Conservation (phyloP, 2,797 vertebrate species). For the Aratinga solstitialis region DNA sequence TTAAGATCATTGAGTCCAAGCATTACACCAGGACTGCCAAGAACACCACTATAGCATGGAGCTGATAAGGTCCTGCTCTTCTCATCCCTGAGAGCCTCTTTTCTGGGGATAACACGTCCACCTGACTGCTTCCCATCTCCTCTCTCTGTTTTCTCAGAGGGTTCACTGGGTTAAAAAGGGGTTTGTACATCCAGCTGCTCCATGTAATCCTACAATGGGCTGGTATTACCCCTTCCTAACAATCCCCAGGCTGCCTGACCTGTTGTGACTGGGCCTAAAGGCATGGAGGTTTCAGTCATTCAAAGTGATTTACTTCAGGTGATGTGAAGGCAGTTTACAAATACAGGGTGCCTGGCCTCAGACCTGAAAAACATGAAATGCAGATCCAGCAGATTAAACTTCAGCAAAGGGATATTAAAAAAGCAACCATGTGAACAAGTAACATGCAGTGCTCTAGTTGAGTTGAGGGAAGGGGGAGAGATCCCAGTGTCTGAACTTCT, state of each 20-base stretch:
- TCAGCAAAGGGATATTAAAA: neutral
- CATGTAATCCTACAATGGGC: neutral
- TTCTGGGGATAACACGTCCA: neutral
- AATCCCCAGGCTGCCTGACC: neutral
- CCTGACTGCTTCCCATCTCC: neutral
- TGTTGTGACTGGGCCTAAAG: neutral
- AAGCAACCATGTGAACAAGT: neutral
- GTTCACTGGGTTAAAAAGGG: neutral
- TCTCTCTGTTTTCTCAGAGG: neutral
- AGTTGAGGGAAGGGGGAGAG: neutral
- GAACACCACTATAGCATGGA: neutral
- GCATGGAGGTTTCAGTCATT: neutral
- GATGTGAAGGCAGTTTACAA: neutral
- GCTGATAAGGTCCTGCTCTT: neutral
- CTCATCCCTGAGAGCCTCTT: neutral
- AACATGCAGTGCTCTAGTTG: neutral
- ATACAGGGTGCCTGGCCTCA: neutral
- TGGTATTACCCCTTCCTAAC: accelerated
- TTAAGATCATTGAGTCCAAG: neutral
- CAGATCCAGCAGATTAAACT: neutral
- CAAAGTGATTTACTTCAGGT: neutral
- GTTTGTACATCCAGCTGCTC: neutral
- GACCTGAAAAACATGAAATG: neutral
- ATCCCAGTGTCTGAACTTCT: neutral
- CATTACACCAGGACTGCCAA: neutral